phyloP scores from a whole-genome alignment of 1,140 invertebrate species.

The Drosophila pseudoobscura region DNA sequence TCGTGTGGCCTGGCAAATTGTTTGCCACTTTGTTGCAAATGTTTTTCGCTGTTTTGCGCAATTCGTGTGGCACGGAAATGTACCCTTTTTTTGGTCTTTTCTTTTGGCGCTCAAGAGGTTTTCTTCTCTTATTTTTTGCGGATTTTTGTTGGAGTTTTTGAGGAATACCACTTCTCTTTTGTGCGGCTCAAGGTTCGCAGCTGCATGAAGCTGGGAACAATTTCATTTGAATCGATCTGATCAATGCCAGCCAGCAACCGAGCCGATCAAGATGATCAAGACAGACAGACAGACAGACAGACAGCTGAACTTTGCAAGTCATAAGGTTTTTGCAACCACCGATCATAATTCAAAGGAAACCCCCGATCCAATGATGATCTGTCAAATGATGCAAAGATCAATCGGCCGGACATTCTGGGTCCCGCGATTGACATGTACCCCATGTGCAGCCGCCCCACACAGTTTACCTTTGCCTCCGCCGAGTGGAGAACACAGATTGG shows the following conservation, averaged over 20 bases:
- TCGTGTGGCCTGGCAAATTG: conserved; percentile 31
- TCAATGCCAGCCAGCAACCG: not conserved
- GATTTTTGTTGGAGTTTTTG: not conserved
- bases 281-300: not conserved
- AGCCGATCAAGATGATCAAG: not conserved
- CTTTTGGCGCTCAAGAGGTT: not conserved
- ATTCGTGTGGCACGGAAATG: conserved; percentile 19
- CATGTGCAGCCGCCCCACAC: conserved; percentile 18
- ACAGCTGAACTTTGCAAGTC: conserved; percentile 20
- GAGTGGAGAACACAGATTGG: conserved; percentile 1
- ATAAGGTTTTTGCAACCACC: conserved; percentile 10
- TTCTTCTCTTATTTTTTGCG: conserved; percentile 6
- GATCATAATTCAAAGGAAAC: conserved; percentile 23
- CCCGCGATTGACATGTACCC: conserved; percentile 12
- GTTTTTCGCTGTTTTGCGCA: conserved; percentile 18
- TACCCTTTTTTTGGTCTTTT: conserved; percentile 13
- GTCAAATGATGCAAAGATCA: not conserved
- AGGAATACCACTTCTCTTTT: conserved; percentile 7
- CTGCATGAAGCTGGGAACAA: not conserved
- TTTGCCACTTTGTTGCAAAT: conserved; percentile 25
- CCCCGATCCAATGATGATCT: not conserved
- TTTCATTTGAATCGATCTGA: conserved; percentile 4
- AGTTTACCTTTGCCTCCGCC: not conserved
- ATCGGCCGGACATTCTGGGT: not conserved
- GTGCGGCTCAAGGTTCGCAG: conserved; percentile 6